Evolutionary conservation across 2,888 invertebrate species (phyloP), one percentile per base, ranked within the genome.

Genomic region (Callimorpha dominula): DNA sequence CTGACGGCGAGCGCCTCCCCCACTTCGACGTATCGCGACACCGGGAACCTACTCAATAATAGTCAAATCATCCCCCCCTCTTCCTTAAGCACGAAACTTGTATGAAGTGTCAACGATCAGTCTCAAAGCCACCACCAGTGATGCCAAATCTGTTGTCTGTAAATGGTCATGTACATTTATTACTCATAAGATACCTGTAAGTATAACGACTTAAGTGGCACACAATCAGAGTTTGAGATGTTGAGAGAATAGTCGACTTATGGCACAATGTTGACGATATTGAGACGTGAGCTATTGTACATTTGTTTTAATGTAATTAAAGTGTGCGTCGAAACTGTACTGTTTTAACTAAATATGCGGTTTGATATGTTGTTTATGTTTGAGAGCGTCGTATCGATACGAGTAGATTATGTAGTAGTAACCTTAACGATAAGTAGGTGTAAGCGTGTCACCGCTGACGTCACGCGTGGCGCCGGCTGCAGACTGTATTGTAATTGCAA

Each of bases 401-500:
- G 67, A 43, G 67, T 68, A 68, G 43, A 17, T 8, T 31, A 31
- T 31, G 31, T n/a, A 9, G 43, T 20, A 68, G 54, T 43, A 42
- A 42, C 42, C 42, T 42, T 67, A 67, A n/a, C 52, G 52, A 40
- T 46, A 50, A 40, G 42, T 40, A 42, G 52, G 8, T 42, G 52
- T 67, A 52, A 65, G 65, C 15, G 14, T 60, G 60, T 31, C 60
- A 31, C 31, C 4, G 14, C 14, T 15, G 65, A 42, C 52, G 46
- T 6, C 57, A 46, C 15, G 52, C n/a, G 43, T 17, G 57, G 42
- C 46, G 31, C 40, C 11, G 9, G 63, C 52, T 71, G 63, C 75
- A 70, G 73, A 76, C 78, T 75, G 78, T 72, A 68, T 71, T 74
- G 79, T 78, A 74, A 74, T 62, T 69, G 74, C 70, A 72, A 74